Percentiles rank a stretch among this genome's conserved stretches.
Conservation (phyloP, 2,888 invertebrate species). For the Pammene aurita region DNA sequence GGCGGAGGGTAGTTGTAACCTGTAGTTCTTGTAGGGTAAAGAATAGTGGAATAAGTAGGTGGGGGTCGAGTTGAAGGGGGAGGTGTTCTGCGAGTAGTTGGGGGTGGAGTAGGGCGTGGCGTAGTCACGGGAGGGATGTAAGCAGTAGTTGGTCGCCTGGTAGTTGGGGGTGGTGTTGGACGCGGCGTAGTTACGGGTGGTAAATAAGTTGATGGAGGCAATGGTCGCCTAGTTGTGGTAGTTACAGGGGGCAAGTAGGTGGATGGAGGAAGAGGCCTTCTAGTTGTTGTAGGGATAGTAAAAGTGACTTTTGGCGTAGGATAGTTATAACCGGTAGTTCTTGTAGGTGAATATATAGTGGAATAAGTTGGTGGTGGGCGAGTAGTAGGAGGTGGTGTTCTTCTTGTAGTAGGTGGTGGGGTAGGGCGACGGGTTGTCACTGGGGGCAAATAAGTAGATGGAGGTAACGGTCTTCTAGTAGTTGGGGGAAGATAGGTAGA, state of each 20-base stretch:
- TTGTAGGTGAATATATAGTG: constrained; percentile 39
- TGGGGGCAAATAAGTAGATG: neutral
- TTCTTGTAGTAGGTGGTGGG: constrained; percentile 12
- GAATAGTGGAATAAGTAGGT: constrained; percentile 36
- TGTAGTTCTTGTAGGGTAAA: too few species aligned
- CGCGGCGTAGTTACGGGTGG: constrained; percentile 42
- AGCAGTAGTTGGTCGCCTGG: constrained; percentile 24
- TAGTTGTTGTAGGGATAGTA: constrained; percentile 50
- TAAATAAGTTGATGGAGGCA: constrained; percentile 43
- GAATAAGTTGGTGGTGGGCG: constrained; percentile 43
- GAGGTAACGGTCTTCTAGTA: neutral
- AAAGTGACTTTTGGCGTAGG: constrained; percentile 53
- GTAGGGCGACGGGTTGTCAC: constrained; percentile 18
- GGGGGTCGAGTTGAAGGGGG: constrained; percentile 40
- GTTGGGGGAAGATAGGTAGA: too few species aligned
- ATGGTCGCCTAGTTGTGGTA: constrained; percentile 21
- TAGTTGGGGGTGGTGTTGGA: constrained; percentile 47
- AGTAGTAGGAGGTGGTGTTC: constrained; percentile 40
- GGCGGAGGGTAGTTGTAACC: too few species aligned
- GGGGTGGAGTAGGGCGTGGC: constrained; percentile 45
- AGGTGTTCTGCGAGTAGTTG: neutral
- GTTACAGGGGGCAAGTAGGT: constrained; percentile 12
- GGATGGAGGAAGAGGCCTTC: constrained; percentile 44
- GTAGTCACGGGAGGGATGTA: constrained; percentile 44
- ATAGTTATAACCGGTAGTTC: constrained; percentile 60